Percentiles rank a stretch among this genome's conserved stretches.
These are phyloP conservation scores for Columba livia DNA, from an alignment of 2,113 vertebrate genomes.

Conservation along the genomic window DNA sequence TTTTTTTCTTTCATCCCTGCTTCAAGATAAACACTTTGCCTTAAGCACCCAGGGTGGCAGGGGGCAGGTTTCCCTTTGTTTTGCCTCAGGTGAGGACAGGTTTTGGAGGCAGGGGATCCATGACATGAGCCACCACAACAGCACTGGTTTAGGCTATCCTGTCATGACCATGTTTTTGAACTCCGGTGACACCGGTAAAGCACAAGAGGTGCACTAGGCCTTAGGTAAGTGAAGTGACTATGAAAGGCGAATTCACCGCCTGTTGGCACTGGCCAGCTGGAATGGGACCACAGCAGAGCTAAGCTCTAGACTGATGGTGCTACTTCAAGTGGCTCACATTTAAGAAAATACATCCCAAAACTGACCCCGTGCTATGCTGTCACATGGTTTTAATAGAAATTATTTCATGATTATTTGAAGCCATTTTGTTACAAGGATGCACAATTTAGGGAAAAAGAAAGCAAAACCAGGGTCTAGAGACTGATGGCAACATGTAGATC, in stretches of 20 bases:
- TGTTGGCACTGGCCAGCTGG: not conserved
- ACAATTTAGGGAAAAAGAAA: not conserved
- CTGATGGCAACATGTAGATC: not conserved
- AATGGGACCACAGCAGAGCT: not conserved
- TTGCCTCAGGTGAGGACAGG: not conserved
- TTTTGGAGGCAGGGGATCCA: rapidly evolving
- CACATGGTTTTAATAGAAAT: not conserved
- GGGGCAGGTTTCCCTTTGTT: not conserved
- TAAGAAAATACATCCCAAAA: not conserved
- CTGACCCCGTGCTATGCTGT: not conserved
- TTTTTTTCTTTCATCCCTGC: not conserved
- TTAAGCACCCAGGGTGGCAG: not conserved
- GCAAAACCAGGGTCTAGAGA: not conserved
- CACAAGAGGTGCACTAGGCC: not conserved
- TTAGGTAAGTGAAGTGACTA: not conserved
- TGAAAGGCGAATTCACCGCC: not conserved
- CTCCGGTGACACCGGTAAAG: not conserved
- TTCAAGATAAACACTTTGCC: not conserved
- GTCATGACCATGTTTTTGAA: not conserved
- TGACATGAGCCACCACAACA: not conserved
- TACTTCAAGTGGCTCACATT: not conserved
- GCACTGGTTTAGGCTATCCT: not conserved
- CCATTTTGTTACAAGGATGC: not conserved
- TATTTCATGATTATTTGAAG: not conserved
- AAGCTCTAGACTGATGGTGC: not conserved